phyloP scores from a whole-genome alignment of 2,113 vertebrate species.

The Triplophysa tibetana region DNA sequence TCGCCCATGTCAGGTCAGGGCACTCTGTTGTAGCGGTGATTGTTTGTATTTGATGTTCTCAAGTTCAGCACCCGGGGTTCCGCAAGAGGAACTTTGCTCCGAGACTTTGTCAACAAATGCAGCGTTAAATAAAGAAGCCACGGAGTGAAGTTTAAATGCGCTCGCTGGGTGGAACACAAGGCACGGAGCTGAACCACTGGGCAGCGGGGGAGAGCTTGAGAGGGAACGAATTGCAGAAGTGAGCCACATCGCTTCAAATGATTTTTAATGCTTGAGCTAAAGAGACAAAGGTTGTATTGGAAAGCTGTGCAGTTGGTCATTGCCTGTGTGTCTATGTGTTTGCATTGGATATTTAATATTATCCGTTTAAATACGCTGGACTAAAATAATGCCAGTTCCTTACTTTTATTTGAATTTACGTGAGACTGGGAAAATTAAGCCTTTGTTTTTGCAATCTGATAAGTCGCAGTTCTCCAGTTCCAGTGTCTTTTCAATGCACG shows the following conservation, averaged over 20 bases:
- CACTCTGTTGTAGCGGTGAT: constrained; percentile 14
- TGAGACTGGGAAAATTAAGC: not conserved
- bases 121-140: constrained; percentile 25
- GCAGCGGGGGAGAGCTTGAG: not conserved
- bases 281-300: not conserved
- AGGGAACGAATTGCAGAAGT: not conserved
- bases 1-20: constrained; percentile 13
- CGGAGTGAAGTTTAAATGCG: constrained; percentile 35
- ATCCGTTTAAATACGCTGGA: not conserved
- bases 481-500: not conserved
- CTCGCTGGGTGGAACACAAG: constrained; percentile 30
- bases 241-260: constrained; percentile 4
- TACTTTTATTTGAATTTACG: not conserved
- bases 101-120: constrained; percentile 43
- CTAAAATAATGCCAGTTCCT: not conserved
- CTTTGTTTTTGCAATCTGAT: constrained; percentile 28
- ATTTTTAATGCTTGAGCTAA: not conserved
- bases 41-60: constrained; percentile 31
- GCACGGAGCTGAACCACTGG: not conserved
- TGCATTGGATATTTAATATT: not conserved
- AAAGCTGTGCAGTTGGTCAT: constrained; percentile 6
- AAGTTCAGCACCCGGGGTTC: constrained; percentile 42
- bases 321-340: not conserved
- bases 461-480: not conserved
- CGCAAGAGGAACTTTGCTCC: constrained; percentile 50